These are phyloP conservation scores for Philotrypesis tridentata DNA, from an alignment of 1,140 invertebrate genomes.

Conservation along the genomic window DNA sequence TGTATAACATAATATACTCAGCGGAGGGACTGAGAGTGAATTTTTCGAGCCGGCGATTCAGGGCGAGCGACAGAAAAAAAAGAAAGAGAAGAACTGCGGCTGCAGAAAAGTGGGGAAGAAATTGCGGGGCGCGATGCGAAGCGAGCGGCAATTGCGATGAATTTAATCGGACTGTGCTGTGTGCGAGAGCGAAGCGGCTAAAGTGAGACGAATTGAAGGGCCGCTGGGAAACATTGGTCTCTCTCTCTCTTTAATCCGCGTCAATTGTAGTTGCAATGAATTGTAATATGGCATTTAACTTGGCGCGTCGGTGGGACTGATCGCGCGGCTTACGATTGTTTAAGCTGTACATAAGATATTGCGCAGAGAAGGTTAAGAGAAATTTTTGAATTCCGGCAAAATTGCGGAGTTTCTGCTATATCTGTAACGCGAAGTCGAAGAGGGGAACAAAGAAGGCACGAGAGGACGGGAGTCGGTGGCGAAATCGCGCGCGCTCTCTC, in stretches of 20 bases:
- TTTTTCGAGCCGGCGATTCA: too few relatives aligned
- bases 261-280: neutral
- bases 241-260: neutral
- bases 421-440: too few relatives aligned
- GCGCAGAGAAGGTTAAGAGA: too few relatives aligned
- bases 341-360: too few relatives aligned
- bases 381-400: neutral
- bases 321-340: too few relatives aligned
- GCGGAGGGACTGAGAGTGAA: too few relatives aligned
- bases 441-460: neutral
- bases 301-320: too few relatives aligned
- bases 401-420: neutral
- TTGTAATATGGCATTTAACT: neutral
- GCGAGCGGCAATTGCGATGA: neutral
- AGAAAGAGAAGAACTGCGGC: too few relatives aligned
- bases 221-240: neutral
- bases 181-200: neutral
- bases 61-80: too few relatives aligned
- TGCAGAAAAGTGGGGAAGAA: too few relatives aligned
- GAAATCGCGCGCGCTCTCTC: constrained; percentile 7
- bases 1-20: too few relatives aligned
- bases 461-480: neutral
- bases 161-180: neutral
- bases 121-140: neutral
- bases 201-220: neutral